Conservation (phyloP, 2,888 invertebrate species). For the Cacoxenus indagator region DNA sequence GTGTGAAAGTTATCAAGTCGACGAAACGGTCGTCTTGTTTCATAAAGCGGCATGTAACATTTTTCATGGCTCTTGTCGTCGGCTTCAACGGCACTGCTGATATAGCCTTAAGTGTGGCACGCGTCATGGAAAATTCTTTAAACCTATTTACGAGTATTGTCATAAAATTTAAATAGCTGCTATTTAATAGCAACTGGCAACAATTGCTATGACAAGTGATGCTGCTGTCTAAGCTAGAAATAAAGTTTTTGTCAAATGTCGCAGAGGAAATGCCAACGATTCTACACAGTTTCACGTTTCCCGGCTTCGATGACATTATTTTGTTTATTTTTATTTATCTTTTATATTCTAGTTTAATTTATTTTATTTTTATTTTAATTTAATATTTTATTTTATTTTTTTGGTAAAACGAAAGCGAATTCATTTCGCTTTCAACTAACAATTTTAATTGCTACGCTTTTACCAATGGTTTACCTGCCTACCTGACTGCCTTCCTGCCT, state of each 20-base stretch:
- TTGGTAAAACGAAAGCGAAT: constrained; percentile 11
- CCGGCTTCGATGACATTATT: not conserved
- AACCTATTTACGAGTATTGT: not conserved
- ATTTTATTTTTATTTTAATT: not conserved
- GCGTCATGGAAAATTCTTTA: not conserved
- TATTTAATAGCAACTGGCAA: not conserved
- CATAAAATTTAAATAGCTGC: not conserved
- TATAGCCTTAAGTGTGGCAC: not conserved
- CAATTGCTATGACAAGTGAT: not conserved
- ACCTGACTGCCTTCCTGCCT: not conserved
- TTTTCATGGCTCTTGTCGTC: not conserved
- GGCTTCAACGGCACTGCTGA: not conserved
- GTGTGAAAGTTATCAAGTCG: constrained; percentile 60
- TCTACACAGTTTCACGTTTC: not conserved
- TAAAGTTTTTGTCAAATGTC: not conserved
- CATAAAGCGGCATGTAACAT: not conserved
- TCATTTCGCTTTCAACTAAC: not conserved
- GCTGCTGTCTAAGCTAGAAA: not conserved
- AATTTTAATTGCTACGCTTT: not conserved
- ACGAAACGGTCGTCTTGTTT: constrained; percentile 6
- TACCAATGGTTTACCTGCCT: not conserved
- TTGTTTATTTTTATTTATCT: not conserved
- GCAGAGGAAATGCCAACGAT: not conserved
- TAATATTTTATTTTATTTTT: too few species aligned
- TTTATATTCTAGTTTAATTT: not conserved